Evolutionary conservation across 2,113 vertebrate species (phyloP).

Genomic region (Enhydra lutris): DNA sequence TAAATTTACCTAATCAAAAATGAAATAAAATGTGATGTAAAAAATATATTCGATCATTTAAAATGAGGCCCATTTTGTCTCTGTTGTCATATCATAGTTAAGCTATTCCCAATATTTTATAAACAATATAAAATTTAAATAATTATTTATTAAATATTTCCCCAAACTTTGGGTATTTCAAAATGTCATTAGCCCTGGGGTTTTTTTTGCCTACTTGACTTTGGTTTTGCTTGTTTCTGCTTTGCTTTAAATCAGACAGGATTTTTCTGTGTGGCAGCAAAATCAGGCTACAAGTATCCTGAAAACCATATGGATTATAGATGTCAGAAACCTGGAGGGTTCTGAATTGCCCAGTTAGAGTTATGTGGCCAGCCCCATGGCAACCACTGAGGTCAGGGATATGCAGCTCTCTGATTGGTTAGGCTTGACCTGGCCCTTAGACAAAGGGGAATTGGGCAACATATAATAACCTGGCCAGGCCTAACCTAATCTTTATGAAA

Average conservation of each 20-base stretch:
- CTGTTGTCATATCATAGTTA: background rate
- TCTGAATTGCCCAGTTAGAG: background rate
- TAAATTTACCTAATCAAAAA: background rate
- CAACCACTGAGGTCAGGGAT: background rate
- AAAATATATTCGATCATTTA: background rate
- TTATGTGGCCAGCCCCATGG: background rate
- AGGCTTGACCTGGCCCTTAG: background rate
- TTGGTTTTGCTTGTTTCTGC: background rate
- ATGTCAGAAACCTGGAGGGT: background rate
- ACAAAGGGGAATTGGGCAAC: background rate
- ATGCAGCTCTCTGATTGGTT: background rate
- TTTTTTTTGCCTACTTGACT: background rate
- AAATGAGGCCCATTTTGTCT: background rate
- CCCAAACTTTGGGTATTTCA: background rate
- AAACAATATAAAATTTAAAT: background rate
- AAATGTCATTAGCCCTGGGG: background rate
- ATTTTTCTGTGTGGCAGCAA: background rate
- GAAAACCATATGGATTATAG: background rate
- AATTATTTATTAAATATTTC: background rate
- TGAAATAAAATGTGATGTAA: background rate
- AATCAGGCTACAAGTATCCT: background rate
- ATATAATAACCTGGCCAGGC: accelerated
- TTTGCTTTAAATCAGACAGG: background rate
- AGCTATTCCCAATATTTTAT: background rate
- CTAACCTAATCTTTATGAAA: background rate